phyloP scores from a whole-genome alignment of 2,888 invertebrate genomes.

The Sericinus montela region DNA sequence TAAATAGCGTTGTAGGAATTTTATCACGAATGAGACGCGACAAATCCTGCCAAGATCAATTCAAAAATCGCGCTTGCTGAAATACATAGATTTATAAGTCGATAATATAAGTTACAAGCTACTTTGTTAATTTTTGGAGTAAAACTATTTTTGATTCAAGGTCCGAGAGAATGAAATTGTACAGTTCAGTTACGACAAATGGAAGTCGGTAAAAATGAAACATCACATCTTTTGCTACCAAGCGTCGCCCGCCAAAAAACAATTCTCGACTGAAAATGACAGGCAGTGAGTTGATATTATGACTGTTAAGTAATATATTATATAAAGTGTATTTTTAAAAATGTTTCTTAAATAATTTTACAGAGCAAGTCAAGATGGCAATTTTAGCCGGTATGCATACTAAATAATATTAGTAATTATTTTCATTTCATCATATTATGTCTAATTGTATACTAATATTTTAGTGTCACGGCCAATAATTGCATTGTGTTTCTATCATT shows the following conservation, averaged over 20 bases:
- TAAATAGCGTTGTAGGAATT: too few species aligned
- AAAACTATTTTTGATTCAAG: conserved; percentile 44
- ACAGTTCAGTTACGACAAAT: conserved; percentile 89
- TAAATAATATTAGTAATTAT: conserved; percentile 22
- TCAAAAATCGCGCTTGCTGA: too few species aligned
- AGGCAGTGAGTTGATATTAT: conserved; percentile 65
- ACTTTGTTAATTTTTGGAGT: too few species aligned
- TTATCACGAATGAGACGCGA: too few species aligned
- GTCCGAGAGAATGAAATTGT: conserved; percentile 90
- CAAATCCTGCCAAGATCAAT: too few species aligned
- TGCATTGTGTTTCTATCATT: too few species aligned
- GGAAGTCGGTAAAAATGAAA: conserved; percentile 91
- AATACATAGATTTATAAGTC: too few species aligned
- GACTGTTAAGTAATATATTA: neutral
- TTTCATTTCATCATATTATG: conserved; percentile 1
- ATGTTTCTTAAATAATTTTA: conserved; percentile 40
- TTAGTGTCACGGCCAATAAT: neutral
- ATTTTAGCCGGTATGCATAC: conserved; percentile 67
- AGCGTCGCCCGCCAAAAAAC: conserved; percentile 89
- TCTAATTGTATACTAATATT: neutral
- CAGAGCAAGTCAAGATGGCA: conserved; percentile 76
- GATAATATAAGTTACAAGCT: too few species aligned
- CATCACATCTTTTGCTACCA: conserved; percentile 94
- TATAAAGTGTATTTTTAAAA: too few species aligned
- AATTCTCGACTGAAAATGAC: conserved; percentile 88